Evolutionary conservation across 2,797 vertebrate species (phyloP).

Genomic region (Hipposideros larvatus): DNA sequence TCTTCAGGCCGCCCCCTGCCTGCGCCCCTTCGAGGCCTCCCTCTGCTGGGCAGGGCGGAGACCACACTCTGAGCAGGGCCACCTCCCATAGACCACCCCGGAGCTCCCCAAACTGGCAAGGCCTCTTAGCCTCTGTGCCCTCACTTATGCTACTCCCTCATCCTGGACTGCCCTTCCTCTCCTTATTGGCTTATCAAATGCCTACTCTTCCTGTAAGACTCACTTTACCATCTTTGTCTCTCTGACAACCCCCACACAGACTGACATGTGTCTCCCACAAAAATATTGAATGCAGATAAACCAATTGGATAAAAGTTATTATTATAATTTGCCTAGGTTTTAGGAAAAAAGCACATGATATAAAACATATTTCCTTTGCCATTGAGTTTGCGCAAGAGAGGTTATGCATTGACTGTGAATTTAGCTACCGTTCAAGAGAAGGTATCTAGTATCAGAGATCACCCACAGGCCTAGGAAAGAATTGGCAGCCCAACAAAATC

Average conservation of each 20-base stretch:
- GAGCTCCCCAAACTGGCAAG: neutral
- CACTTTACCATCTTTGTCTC: neutral
- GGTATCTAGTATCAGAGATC: neutral
- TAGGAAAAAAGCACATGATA: neutral
- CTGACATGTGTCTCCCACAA: neutral
- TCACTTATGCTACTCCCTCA: neutral
- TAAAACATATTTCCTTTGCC: neutral
- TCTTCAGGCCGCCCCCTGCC: neutral
- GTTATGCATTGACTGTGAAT: neutral
- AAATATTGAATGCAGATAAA: neutral
- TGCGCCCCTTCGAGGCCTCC: neutral
- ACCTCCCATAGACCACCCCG: rapidly evolving
- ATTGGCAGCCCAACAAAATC: neutral
- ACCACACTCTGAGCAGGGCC: neutral
- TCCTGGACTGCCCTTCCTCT: neutral
- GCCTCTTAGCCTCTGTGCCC: neutral
- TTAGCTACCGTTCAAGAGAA: neutral
- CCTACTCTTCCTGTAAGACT: neutral
- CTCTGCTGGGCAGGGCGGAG: slow-evolving; percentile 37
- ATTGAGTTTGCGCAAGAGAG: slow-evolving; percentile 7
- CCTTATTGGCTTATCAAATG: neutral
- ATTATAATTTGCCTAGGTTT: neutral
- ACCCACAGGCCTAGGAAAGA: neutral
- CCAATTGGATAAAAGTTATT: neutral
- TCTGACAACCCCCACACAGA: neutral